Evolutionary conservation across 2,888 invertebrate genomes (phyloP), one percentile per base, ranked within the genome.

Genomic region (Eumerus sabulonum): DNA sequence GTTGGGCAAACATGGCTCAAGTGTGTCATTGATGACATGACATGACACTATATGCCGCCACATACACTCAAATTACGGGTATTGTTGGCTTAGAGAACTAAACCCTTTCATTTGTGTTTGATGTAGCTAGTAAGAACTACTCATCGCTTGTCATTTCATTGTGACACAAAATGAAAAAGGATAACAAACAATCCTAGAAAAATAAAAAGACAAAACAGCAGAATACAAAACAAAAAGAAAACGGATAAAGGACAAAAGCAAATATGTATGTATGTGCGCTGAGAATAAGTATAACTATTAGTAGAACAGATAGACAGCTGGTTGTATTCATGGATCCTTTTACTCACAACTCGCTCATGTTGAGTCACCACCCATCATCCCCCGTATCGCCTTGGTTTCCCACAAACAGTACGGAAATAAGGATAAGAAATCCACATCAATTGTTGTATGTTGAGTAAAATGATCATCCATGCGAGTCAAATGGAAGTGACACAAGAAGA

Each of bases 361-460:
- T 27, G 27, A 27, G 7, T 27, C 27, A 27, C 47, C 57, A 47
- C 54, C 40, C 11, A 11, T 40, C n/a, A n/a, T n/a, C 16, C 54
- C 42, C 9, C 14, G 13, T 42, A 11, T 17, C 40, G 35, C 53
- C 40, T 44, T 40, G 36, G 50, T 66, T 57, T 27, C 7, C 27
- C 27, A 27, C 27, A 4, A 27, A 7, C 7, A 27, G 27, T 27
- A 4, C 27, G 27, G 7, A 27, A 53, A 17, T 47, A 57, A 72
- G 36, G 62, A 62, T 62, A 67, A 63, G 59, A 62, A 79, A 63
- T 79, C 67, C 62, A 42, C 68, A 74, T 74, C 74, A 79, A 74
- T 79, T 79, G 68, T 79, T 79, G 68, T 74, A 60, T 74, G 63
- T 60, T 63, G 74, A 79, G 64, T 64, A 50, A 74, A 79, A 79